Percentiles rank a stretch among this genome's conserved stretches.
phyloP scores from a whole-genome alignment of 2,888 invertebrate species.

The Octodonta nipae region DNA sequence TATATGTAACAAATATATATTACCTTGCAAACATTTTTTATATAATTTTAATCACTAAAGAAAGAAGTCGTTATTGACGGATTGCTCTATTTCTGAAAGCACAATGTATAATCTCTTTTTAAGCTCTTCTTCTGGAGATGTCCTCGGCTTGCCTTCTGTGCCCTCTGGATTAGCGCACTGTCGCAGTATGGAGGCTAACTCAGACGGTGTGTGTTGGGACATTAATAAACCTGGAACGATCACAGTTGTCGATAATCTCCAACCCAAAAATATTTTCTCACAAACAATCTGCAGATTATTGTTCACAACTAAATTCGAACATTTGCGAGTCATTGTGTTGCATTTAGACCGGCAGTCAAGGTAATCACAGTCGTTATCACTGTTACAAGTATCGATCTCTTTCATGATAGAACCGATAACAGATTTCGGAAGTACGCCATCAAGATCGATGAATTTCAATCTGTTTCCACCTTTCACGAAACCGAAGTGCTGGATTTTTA shows the following conservation, averaged over 20 bases:
- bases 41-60: conserved; percentile 13
- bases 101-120: conserved; percentile 41
- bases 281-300: conserved; percentile 56
- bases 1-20: too few species aligned
- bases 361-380: conserved; percentile 52
- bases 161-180: conserved; percentile 45
- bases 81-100: conserved; percentile 38
- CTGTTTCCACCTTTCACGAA: conserved; percentile 35
- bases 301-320: conserved; percentile 44
- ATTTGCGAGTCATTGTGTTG: conserved; percentile 38
- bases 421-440: conserved; percentile 46
- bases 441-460: conserved; percentile 50
- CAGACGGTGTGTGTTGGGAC: conserved; percentile 45
- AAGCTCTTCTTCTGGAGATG: conserved; percentile 36
- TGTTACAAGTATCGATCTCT: conserved; percentile 34
- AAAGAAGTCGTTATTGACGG: conserved; percentile 27
- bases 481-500: conserved; percentile 55
- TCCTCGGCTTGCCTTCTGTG: conserved; percentile 37
- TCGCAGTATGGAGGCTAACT: conserved; percentile 43
- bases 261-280: conserved; percentile 47
- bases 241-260: conserved; percentile 46
- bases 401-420: conserved; percentile 39
- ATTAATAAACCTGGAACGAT: conserved; percentile 48
- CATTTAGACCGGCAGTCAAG: conserved; percentile 54
- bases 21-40: too few species aligned